These are phyloP conservation scores for Eptatretus atami DNA, from an alignment of 2,797 vertebrate species.

Conservation along the genomic window DNA sequence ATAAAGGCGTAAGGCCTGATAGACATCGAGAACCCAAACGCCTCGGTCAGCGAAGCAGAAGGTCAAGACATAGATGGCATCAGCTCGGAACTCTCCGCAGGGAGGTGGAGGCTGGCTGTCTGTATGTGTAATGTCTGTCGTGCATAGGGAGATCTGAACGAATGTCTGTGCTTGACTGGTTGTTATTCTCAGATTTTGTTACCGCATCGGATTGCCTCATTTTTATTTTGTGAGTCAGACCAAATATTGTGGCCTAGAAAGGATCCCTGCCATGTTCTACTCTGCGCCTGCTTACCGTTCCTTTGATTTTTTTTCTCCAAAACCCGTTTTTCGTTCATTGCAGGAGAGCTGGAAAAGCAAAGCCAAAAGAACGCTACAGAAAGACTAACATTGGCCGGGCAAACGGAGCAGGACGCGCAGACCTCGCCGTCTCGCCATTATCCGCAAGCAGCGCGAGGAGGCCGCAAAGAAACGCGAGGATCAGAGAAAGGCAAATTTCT, in stretches of 20 bases:
- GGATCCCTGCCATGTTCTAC: too few relatives aligned
- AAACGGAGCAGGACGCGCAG: constrained; percentile 90
- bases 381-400: constrained; percentile 85
- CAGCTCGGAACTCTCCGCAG: constrained; percentile 57
- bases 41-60: constrained; percentile 53
- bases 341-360: constrained; percentile 82
- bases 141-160: too few relatives aligned
- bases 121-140: too few relatives aligned
- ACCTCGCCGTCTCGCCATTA: constrained; percentile 63
- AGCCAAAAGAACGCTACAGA: constrained; percentile 87
- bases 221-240: too few relatives aligned
- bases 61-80: constrained; percentile 34
- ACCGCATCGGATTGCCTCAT: too few relatives aligned
- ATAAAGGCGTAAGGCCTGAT: constrained; percentile 74
- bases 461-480: constrained; percentile 69
- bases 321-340: constrained; percentile 5
- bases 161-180: too few relatives aligned
- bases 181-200: too few relatives aligned
- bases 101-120: constrained; percentile 27
- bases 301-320: too few relatives aligned
- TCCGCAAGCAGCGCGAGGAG: constrained; percentile 78
- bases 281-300: too few relatives aligned
- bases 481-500: constrained; percentile 38
- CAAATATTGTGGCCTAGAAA: too few relatives aligned
- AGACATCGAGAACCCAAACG: constrained; percentile 92